Conservation (phyloP, 2,797 vertebrate genomes). For the Hephaestus fuliginosus region DNA sequence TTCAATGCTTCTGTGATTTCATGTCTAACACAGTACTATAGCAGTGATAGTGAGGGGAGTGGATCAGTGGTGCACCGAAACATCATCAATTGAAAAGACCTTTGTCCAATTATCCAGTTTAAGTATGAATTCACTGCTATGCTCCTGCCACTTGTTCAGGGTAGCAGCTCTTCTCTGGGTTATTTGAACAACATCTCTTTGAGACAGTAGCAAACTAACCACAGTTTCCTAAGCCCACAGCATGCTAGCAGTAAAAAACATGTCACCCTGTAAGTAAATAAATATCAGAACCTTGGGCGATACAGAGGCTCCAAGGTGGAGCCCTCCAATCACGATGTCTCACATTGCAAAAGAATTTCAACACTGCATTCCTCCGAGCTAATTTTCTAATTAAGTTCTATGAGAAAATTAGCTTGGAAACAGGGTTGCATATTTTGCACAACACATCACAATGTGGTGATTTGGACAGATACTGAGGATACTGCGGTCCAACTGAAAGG, state of each 20-base stretch:
- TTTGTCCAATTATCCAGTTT: background rate
- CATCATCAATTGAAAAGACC: constrained; percentile 26
- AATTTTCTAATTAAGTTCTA: constrained; percentile 44
- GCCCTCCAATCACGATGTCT: constrained; percentile 12
- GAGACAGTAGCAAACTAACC: constrained; percentile 34
- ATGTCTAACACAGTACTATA: constrained; percentile 1
- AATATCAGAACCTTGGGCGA: constrained; percentile 39
- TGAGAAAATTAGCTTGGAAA: constrained; percentile 34
- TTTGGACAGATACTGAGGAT: constrained; percentile 2
- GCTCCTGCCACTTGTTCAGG: constrained; percentile 19
- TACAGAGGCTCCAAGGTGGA: constrained; percentile 31
- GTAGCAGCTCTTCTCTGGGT: constrained; percentile 16
- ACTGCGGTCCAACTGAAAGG: background rate
- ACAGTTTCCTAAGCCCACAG: constrained; percentile 25
- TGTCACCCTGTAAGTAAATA: constrained; percentile 44
- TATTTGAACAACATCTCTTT: constrained; percentile 48
- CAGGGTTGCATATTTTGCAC: constrained; percentile 16
- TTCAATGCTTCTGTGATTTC: background rate
- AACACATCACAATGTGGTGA: constrained; percentile 13
- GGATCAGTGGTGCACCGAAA: constrained; percentile 13
- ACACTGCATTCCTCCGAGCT: constrained; percentile 38
- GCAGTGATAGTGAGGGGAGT: background rate
- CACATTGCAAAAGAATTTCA: constrained; percentile 45
- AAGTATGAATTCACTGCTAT: constrained; percentile 8
- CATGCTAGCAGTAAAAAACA: constrained; percentile 37